Evolutionary conservation across 2,113 vertebrate genomes (phyloP).

Genomic region (Nyctereutes procyonoides): DNA sequence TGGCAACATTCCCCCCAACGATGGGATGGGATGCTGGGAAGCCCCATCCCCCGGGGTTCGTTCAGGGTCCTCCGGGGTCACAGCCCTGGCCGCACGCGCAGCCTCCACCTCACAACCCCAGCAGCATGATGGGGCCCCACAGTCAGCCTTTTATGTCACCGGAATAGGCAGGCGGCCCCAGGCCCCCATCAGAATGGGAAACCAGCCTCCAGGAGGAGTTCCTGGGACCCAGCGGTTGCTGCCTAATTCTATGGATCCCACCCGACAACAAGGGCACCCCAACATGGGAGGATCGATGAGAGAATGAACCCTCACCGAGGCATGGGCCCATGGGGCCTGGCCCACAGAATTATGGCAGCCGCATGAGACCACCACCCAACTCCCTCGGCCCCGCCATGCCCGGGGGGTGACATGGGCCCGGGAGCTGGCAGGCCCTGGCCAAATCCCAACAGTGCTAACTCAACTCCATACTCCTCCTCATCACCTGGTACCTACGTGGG

Average conservation of each 20-base stretch:
- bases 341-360: constrained; percentile 95
- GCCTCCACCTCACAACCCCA: too few relatives aligned
- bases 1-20: too few relatives aligned
- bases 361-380: constrained; percentile 99
- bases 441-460: constrained; percentile 94
- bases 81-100: too few relatives aligned
- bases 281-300: constrained; percentile 98
- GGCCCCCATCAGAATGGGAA: constrained; percentile 97
- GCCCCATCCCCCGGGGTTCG: too few relatives aligned
- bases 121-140: too few relatives aligned
- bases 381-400: constrained; percentile 98
- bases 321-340: constrained; percentile 95
- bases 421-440: constrained; percentile 94
- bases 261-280: constrained; percentile 97
- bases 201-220: constrained; percentile 92
- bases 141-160: constrained; percentile 98
- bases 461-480: constrained; percentile 94
- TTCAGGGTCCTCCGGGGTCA: too few relatives aligned
- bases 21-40: neutral
- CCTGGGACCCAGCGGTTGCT: constrained; percentile 93
- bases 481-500: constrained; percentile 96
- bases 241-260: constrained; percentile 94
- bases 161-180: constrained; percentile 97
- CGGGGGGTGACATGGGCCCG: constrained; percentile 97
- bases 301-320: constrained; percentile 98